Conservation (phyloP, 2,888 invertebrate species). For the Cephalotes varians region DNA sequence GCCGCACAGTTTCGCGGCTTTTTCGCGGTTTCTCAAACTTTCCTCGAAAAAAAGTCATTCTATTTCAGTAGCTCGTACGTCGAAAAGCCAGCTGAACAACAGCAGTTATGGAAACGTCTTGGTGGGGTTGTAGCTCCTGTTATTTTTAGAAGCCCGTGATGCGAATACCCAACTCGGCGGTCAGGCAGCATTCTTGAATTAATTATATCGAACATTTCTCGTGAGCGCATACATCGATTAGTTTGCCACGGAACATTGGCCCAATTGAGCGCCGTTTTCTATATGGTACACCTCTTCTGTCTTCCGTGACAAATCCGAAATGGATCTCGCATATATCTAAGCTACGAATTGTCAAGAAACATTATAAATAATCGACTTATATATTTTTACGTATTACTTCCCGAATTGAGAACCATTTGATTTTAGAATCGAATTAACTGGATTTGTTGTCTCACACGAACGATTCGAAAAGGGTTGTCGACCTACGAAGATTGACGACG, state of each 20-base stretch:
- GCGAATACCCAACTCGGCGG: conserved; percentile 6
- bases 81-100: background rate
- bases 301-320: background rate
- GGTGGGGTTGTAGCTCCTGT: background rate
- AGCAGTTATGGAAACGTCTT: conserved; percentile 15
- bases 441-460: background rate
- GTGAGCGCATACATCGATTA: background rate
- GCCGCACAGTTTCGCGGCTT: background rate
- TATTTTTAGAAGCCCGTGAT: conserved; percentile 32
- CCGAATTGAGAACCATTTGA: background rate
- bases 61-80: background rate
- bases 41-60: background rate
- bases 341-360: background rate
- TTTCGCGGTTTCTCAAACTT: background rate
- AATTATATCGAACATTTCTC: conserved; percentile 6
- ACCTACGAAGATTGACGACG: conserved; percentile 29
- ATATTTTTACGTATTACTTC: background rate
- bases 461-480: conserved; percentile 31
- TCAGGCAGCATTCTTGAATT: conserved; percentile 34
- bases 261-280: background rate
- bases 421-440: background rate
- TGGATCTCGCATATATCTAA: background rate
- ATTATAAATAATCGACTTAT: background rate
- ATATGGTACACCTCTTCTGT: background rate
- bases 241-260: background rate